Evolutionary conservation across 2,888 invertebrate species (phyloP), one percentile per base, ranked within the genome.

Genomic region (Eristalis intricaria): DNA sequence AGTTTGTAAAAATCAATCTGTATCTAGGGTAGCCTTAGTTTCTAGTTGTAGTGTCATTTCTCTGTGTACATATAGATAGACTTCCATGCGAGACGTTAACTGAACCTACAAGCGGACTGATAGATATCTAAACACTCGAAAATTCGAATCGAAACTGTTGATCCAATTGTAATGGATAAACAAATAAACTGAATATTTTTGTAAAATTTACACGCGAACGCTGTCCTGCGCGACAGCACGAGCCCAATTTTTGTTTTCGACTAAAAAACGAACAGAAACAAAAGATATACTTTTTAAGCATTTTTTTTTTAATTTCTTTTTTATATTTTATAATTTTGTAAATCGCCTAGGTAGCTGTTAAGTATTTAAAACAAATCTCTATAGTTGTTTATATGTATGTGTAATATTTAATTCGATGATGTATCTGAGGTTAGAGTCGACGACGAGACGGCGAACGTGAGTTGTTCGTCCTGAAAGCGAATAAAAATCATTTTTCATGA

Each of bases 91-190:
- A 77, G 78, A 86, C 82, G 83, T 29, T 60, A 84, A 84, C 87
- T 87, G 83, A 75, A 74, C 63, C 38, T 81, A 73, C 58, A 68
- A 78, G 83, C 76, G 76, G 87, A 87, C 87, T 87, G 87, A 87
- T 87, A 87, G 87, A 87, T 43, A 80, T 76, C 68, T 87, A 79
- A 79, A 78, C 23, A 90, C 79, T 87, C 85, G 77, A 83, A 83
- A 89, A 90, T 90, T 69, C 50, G 40, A 56, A 70, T 50, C 50
- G 19, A 19, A 50, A 19, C 19, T 0, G 35, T 35, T 35, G 8
- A 32, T 43, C 15, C 15, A 2, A 15, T 13, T 43, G 15, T 15
- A 40, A 40, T 26, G 11, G 32, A 19, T 61, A 61, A 50, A 63
- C 26, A 71, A 71, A 63, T 43, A 32, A 60, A 60, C 60, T 66